Conservation (phyloP, 2,888 invertebrate genomes). For the Drosophila falleni region DNA sequence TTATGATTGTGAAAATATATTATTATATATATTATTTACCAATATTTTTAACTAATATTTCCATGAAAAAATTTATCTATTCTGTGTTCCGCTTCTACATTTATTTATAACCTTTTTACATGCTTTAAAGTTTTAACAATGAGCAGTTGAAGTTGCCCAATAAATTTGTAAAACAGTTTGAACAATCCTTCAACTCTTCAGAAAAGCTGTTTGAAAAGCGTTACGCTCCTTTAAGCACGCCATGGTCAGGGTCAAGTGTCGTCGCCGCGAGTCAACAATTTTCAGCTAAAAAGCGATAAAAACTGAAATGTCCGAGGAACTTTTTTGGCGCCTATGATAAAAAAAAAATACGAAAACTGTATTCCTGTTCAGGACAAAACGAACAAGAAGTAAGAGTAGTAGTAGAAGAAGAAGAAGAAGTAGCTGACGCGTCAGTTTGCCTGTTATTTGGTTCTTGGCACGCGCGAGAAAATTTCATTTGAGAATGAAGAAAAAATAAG, state of each 20-base stretch:
- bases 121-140: slow-evolving; percentile 3
- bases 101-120: slow-evolving; percentile 9
- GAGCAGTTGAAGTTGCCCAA: slow-evolving; percentile 24
- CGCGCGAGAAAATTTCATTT: slow-evolving; percentile 54
- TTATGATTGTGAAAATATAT: too few relatives aligned
- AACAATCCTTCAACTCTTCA: slow-evolving; percentile 46
- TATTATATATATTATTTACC: too few relatives aligned
- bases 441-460: slow-evolving; percentile 52
- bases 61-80: too few relatives aligned
- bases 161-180: slow-evolving; percentile 24
- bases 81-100: too few relatives aligned
- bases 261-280: slow-evolving; percentile 23
- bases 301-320: slow-evolving; percentile 35
- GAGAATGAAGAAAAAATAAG: slow-evolving; percentile 9
- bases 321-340: slow-evolving; percentile 60
- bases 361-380: slow-evolving; percentile 17
- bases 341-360: slow-evolving; percentile 9
- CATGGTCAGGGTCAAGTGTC: slow-evolving; percentile 43
- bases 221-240: slow-evolving; percentile 51
- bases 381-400: not conserved
- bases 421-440: slow-evolving; percentile 37
- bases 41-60: too few relatives aligned
- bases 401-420: slow-evolving; percentile 1
- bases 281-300: slow-evolving; percentile 33
- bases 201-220: slow-evolving; percentile 44